Conservation (phyloP, 2,113 vertebrate species). For the Apus apus region DNA sequence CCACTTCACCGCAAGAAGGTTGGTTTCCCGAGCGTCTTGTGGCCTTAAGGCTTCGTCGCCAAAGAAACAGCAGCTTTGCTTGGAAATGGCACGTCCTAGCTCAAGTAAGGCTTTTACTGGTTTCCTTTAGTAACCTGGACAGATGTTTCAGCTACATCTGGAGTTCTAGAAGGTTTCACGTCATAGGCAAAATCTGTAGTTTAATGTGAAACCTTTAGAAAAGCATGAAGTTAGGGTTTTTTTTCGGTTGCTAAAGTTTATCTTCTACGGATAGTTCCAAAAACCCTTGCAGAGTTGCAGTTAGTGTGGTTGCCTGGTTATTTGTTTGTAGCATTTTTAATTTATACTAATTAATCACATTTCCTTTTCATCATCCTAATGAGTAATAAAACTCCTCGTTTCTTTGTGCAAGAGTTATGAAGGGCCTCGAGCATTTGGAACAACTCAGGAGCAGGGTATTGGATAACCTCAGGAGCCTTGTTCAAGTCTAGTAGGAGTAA, state of each 20-base stretch:
- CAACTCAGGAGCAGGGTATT: not conserved
- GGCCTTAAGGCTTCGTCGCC: constrained; percentile 22
- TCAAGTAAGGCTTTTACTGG: constrained; percentile 67
- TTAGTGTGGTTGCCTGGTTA: not conserved
- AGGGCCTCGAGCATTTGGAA: not conserved
- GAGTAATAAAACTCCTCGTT: not conserved
- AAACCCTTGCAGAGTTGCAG: fast-evolving
- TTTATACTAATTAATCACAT: not conserved
- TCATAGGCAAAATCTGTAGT: fast-evolving
- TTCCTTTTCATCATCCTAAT: not conserved
- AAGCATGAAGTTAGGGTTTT: not conserved
- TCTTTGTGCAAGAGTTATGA: not conserved
- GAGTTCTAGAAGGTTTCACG: fast-evolving
- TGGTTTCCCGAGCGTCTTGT: constrained; percentile 42
- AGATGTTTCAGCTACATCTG: not conserved
- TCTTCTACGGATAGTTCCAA: not conserved
- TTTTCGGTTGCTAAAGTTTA: not conserved
- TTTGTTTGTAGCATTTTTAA: not conserved
- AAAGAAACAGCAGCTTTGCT: constrained; percentile 10
- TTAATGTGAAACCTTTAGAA: not conserved
- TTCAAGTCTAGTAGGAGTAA: not conserved
- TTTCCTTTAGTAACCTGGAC: not conserved
- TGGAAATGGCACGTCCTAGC: constrained; percentile 77
- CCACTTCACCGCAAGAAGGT: not conserved
- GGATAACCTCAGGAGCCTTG: not conserved